phyloP scores from a whole-genome alignment of 2,888 invertebrate species.

The Theretra japonica region DNA sequence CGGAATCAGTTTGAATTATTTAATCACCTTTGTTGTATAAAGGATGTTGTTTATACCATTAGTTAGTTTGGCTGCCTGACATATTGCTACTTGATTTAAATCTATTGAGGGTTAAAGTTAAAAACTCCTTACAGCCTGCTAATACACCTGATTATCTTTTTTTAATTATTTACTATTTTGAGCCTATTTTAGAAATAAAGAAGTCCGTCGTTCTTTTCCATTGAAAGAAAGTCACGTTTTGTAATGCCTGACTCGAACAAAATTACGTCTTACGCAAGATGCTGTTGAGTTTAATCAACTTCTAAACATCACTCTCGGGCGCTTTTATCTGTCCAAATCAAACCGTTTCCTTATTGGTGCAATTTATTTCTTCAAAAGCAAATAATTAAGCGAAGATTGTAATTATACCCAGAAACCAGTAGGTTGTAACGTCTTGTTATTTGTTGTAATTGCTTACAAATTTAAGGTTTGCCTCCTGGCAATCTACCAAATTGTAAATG shows the following conservation, averaged over 20 bases:
- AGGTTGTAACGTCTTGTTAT: constrained; percentile 34
- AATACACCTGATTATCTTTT: not conserved
- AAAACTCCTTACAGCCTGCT: too few relatives aligned
- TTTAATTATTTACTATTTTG: not conserved
- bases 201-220: not conserved
- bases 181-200: not conserved
- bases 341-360: constrained; percentile 61
- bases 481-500: not conserved
- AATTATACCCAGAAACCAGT: not conserved
- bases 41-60: too few relatives aligned
- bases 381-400: constrained; percentile 18
- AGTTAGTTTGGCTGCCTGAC: too few relatives aligned
- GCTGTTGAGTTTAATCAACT: constrained; percentile 62
- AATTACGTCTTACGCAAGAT: constrained; percentile 43
- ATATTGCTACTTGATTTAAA: too few relatives aligned
- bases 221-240: constrained; percentile 28
- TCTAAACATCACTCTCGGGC: constrained; percentile 52
- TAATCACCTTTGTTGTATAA: too few relatives aligned
- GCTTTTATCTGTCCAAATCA: constrained; percentile 48
- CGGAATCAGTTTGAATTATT: too few relatives aligned
- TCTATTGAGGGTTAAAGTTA: too few relatives aligned
- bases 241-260: constrained; percentile 32
- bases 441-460: not conserved
- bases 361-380: constrained; percentile 32
- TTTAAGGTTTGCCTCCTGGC: not conserved